Percentiles rank a stretch among this genome's conserved stretches.
phyloP scores from a whole-genome alignment of 2,113 vertebrate species.

The Thunnus thynnus region DNA sequence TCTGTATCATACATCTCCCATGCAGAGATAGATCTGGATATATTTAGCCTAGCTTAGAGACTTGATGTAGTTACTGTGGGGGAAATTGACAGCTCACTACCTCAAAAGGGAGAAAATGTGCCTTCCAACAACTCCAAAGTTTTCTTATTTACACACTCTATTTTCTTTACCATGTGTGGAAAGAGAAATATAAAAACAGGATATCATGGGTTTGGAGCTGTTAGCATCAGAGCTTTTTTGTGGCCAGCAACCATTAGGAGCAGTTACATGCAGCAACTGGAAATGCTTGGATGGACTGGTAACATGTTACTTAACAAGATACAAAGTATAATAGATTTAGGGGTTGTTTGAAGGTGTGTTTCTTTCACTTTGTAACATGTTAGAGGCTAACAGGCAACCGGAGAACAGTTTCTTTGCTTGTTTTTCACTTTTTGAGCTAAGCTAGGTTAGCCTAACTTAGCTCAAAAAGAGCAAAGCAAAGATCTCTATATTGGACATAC shows the following conservation, averaged over 20 bases:
- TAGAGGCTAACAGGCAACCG: background rate
- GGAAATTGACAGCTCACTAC: background rate
- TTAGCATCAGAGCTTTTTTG: too few species aligned
- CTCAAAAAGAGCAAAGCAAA: too few species aligned
- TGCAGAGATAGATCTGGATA: background rate
- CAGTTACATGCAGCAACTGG: too few species aligned
- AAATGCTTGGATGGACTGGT: too few species aligned
- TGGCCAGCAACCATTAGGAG: too few species aligned
- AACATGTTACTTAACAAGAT: too few species aligned
- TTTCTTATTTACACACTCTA: background rate
- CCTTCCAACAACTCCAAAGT: background rate
- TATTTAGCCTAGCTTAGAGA: background rate
- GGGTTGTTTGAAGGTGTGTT: too few species aligned
- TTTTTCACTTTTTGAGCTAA: background rate
- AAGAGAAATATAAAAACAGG: background rate
- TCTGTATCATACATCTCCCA: background rate
- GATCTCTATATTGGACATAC: too few species aligned
- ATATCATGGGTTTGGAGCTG: background rate
- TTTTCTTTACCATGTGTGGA: background rate
- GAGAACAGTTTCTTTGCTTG: background rate
- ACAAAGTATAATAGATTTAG: too few species aligned
- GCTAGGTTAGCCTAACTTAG: background rate
- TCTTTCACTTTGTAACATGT: too few species aligned
- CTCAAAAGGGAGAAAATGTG: background rate
- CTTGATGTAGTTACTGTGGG: background rate